Evolutionary conservation across 2,888 invertebrate species (phyloP), one percentile per base, ranked within the genome.

Genomic region (Herminia tarsipennalis): DNA sequence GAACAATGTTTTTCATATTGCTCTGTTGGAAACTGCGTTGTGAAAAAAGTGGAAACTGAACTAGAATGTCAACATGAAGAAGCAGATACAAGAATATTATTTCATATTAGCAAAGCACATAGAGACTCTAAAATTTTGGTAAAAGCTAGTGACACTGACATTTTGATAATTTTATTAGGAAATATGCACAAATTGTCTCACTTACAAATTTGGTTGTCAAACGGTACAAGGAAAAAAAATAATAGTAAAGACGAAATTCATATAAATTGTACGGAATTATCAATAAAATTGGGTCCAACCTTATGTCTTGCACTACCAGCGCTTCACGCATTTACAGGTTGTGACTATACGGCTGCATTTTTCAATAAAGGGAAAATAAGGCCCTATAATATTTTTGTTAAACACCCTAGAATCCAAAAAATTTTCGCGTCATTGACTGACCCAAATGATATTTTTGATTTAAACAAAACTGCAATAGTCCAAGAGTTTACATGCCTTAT

Each of bases 401-500:
- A 45, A 20, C 10, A 28, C n/a, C 24, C 24, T 14, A 2, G 30
- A 27, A 39, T 40, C 33, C 39, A 35, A 47, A 24, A 40, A 32
- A 14, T 33, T 25, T 32, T 39, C 18, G 39, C 32, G n/a, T 17
- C 39, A 4, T 32, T 39, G 10, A 32, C 13, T 1, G 6, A 39
- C n/a, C 14, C 39, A 8, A 16, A 5, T 25, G 39, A 39, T 12
- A 39, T 39, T 6, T 39, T 39, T n/a, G n/a, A 22, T 39, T 24
- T 10, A 5, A 9, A 10, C 9, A 39, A 39, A 39, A 32, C 32
- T 4, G 22, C 32, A 2, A 56, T 58, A 14, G 69, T 65, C 29
- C 66, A 73, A 50, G 68, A 66, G 18, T 71, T 62, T 42, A 70
- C 67, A 25, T 68, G 66, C 12, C 59, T 56, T 33, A 69, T 70